Conservation (phyloP, 2,888 invertebrate species). For the Anarsia innoxiella region DNA sequence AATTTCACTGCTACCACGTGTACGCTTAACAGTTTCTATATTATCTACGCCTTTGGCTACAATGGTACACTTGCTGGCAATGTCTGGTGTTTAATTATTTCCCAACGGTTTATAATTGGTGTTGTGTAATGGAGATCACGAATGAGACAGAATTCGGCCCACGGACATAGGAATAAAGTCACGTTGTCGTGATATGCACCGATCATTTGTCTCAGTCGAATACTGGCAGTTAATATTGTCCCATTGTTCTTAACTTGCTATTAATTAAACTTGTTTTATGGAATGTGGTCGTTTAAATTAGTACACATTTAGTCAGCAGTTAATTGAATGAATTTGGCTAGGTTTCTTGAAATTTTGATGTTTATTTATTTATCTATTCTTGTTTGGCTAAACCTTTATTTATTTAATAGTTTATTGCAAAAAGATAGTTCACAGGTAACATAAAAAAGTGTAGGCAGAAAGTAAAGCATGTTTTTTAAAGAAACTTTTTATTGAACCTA, state of each 20-base stretch:
- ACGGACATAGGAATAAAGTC: constrained; percentile 28
- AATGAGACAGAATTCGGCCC: constrained; percentile 25
- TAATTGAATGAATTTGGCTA: too few relatives aligned
- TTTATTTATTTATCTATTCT: too few relatives aligned
- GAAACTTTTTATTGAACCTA: too few relatives aligned
- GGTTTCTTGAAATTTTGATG: too few relatives aligned
- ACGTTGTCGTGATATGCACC: constrained; percentile 34
- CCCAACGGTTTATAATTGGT: constrained; percentile 27
- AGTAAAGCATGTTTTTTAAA: too few relatives aligned
- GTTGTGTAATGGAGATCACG: constrained; percentile 30
- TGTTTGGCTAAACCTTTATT: too few relatives aligned
- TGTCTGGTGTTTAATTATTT: constrained; percentile 20
- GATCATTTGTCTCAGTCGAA: neutral
- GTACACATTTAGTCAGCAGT: neutral
- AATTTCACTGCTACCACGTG: constrained; percentile 15
- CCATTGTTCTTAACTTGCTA: constrained; percentile 2
- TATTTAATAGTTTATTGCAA: too few relatives aligned
- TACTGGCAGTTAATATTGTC: constrained; percentile 2
- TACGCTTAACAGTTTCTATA: neutral
- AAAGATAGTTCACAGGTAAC: too few relatives aligned
- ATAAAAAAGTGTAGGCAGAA: too few relatives aligned
- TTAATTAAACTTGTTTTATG: constrained; percentile 5
- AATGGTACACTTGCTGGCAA: neutral
- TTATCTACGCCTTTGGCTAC: neutral
- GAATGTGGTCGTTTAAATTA: constrained; percentile 7